Conservation (phyloP, 2,888 invertebrate genomes). For the Entomobrya proxima region DNA sequence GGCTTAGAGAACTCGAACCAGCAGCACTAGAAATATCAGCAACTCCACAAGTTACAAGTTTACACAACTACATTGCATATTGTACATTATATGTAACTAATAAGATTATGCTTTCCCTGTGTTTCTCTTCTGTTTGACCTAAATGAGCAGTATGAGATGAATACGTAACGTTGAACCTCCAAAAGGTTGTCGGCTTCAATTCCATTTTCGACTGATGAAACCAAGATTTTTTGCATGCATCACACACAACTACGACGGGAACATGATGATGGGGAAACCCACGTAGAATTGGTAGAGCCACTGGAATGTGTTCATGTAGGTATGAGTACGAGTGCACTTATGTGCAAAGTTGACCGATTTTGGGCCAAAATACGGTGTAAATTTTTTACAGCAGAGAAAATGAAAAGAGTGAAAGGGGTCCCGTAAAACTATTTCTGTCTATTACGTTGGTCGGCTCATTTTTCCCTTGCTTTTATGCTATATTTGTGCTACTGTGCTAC, state of each 20-base stretch:
- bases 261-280: neutral
- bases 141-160: constrained; percentile 44
- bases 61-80: neutral
- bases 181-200: constrained; percentile 38
- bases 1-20: neutral
- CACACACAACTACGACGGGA: neutral
- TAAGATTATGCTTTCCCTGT: neutral
- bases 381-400: no score
- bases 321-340: no score
- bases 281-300: neutral
- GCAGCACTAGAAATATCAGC: neutral
- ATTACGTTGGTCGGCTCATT: no score
- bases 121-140: constrained; percentile 18
- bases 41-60: neutral
- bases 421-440: no score
- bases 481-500: neutral
- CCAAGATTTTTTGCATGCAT: neutral
- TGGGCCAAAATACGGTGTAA: no score
- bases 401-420: no score
- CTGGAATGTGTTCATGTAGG: no score
- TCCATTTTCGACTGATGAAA: constrained; percentile 25
- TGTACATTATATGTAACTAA: constrained; percentile 11
- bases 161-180: neutral
- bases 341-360: no score
- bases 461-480: neutral